Conservation (phyloP, 2,113 vertebrate species). For the Saguinus imperator region DNA sequence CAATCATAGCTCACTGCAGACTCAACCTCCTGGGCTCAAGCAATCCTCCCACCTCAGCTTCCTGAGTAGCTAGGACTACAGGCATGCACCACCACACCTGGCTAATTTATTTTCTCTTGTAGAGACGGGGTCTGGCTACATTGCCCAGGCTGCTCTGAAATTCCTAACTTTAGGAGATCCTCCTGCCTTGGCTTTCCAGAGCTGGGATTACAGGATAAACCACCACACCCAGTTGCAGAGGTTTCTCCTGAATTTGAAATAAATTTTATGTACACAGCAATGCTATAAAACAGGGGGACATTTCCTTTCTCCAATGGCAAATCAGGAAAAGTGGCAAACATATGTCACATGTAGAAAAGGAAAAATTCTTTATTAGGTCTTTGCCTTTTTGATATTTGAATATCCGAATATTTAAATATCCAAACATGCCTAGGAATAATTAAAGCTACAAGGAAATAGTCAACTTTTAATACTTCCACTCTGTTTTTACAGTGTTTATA, state of each 20-base stretch:
- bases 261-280: not conserved
- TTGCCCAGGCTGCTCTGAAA: no score
- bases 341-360: not conserved
- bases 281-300: not conserved
- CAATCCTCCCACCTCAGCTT: no score
- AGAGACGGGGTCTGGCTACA: no score
- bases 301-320: not conserved
- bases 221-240: not conserved
- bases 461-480: not conserved
- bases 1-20: no score
- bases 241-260: not conserved
- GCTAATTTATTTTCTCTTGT: no score
- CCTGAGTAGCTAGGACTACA: no score
- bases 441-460: not conserved
- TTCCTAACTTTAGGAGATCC: no score
- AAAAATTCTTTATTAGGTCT: not conserved
- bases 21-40: no score
- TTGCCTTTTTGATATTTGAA: not conserved
- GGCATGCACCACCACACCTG: no score
- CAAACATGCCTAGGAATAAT: not conserved
- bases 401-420: not conserved
- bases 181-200: no score
- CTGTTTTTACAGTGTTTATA: not conserved
- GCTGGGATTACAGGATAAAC: no score
- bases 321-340: not conserved